Evolutionary conservation across 2,113 vertebrate species (phyloP).

Genomic region (Ondatra zibethicus): DNA sequence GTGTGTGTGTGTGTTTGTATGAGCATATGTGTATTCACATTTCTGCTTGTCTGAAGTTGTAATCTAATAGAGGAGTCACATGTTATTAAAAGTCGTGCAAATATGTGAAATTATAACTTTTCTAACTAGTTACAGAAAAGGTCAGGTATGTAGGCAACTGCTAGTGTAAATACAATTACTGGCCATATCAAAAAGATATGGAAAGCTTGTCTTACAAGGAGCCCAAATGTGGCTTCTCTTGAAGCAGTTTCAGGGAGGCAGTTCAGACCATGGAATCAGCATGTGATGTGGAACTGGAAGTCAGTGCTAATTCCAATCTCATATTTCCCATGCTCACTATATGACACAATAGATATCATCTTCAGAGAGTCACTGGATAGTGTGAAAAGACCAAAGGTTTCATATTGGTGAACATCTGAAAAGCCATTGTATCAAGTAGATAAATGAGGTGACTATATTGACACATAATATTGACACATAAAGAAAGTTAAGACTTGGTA

Average conservation of each 20-base stretch:
- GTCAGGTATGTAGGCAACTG: not conserved
- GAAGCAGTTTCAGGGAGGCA: not conserved
- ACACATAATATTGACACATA: not conserved
- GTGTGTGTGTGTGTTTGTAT: not conserved
- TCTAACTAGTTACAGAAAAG: not conserved
- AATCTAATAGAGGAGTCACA: not conserved
- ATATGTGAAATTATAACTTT: not conserved
- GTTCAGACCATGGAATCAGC: not conserved
- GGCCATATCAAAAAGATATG: not conserved
- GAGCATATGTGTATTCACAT: not conserved
- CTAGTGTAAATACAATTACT: not conserved
- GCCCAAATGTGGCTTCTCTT: not conserved
- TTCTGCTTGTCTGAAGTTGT: not conserved
- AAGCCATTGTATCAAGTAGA: not conserved
- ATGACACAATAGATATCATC: not conserved
- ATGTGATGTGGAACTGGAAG: not conserved
- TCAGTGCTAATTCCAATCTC: slow-evolving; percentile 12
- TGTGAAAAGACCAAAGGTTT: not conserved
- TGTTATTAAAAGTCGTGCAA: not conserved
- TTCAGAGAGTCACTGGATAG: not conserved
- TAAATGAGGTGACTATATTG: not conserved
- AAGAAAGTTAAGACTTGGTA: not conserved
- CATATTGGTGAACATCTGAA: not conserved
- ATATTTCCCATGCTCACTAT: not conserved
- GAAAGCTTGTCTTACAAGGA: not conserved